Evolutionary conservation across 2,797 vertebrate genomes (phyloP).

Genomic region (Rousettus madagascariensis): DNA sequence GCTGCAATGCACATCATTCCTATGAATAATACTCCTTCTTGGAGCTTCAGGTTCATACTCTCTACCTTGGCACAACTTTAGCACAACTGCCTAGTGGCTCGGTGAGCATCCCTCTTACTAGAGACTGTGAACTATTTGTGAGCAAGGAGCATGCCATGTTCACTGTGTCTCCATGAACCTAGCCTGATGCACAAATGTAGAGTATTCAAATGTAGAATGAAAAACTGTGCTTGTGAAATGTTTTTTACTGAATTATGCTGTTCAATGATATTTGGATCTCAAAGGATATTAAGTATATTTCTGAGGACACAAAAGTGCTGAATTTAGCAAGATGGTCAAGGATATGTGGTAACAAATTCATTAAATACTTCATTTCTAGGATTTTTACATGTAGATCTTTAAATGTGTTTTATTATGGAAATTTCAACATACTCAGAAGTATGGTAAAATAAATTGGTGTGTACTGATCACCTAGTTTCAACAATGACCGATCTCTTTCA

Average conservation of each 20-base stretch:
- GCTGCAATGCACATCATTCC: not conserved
- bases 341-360: not conserved
- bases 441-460: not conserved
- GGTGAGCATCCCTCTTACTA: not conserved
- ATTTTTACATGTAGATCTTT: slow-evolving; percentile 10
- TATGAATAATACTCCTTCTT: not conserved
- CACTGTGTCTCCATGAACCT: not conserved
- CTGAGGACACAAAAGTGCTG: not conserved
- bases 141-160: not conserved
- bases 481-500: not conserved
- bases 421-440: slow-evolving; percentile 17
- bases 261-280: slow-evolving; percentile 19
- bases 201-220: not conserved
- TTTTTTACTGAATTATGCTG: not conserved
- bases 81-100: not conserved
- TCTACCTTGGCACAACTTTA: not conserved
- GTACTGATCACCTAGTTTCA: not conserved
- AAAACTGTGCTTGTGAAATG: not conserved
- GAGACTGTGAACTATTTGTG: not conserved
- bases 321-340: slow-evolving; percentile 33
- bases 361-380: not conserved
- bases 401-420: not conserved
- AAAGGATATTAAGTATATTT: slow-evolving; percentile 37
- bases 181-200: not conserved
- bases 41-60: not conserved